Conservation (phyloP, 1,140 invertebrate species). For the Homalodisca vitripennis region DNA sequence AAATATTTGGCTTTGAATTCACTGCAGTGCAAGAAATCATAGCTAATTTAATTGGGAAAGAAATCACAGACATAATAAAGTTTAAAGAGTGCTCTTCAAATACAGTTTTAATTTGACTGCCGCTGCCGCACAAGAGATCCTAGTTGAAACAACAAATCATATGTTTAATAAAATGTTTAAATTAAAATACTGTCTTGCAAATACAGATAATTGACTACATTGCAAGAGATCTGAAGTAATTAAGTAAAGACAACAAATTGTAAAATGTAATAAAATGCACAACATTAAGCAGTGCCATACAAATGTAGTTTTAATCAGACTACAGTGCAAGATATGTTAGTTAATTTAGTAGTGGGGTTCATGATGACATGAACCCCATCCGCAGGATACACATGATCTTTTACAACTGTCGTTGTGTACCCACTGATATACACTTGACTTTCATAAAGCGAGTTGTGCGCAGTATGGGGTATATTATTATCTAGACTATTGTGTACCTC, state of each 20-base stretch:
- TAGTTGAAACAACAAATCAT: too few species aligned
- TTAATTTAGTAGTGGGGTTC: too few species aligned
- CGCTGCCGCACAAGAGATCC: background rate
- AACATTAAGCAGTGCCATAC: background rate
- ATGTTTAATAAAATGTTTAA: background rate
- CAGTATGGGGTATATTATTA: too few species aligned
- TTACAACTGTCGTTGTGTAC: too few species aligned
- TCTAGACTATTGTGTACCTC: too few species aligned
- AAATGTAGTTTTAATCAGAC: too few species aligned
- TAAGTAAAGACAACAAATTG: background rate
- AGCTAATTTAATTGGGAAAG: background rate
- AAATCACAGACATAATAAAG: background rate
- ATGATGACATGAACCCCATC: too few species aligned
- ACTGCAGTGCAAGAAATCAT: background rate
- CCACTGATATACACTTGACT: too few species aligned
- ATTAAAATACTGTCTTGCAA: background rate
- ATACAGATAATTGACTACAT: background rate
- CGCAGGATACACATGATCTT: too few species aligned
- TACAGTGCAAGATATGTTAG: too few species aligned
- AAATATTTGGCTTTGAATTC: background rate
- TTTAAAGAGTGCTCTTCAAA: background rate
- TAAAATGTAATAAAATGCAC: background rate
- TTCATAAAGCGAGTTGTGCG: too few species aligned
- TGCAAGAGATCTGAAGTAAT: background rate
- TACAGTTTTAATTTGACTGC: background rate